phyloP scores from a whole-genome alignment of 2,797 vertebrate species.

The Pseudochaenichthys georgianus region DNA sequence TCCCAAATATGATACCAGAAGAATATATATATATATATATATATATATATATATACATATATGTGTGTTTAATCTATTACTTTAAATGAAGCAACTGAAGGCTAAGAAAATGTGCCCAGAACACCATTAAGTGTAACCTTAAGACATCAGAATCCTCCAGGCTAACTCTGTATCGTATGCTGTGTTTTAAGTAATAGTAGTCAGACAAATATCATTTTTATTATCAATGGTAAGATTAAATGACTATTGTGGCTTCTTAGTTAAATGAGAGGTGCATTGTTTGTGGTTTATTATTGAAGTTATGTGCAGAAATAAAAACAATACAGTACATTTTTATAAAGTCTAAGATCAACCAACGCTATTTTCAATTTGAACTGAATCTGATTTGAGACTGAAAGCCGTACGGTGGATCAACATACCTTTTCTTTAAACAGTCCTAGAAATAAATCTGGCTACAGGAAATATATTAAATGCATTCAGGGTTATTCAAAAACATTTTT shows the following conservation, averaged over 20 bases:
- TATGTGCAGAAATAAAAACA: not conserved
- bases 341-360: not conserved
- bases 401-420: not conserved
- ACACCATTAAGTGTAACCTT: not conserved
- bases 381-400: not conserved
- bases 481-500: not conserved
- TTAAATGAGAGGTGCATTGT: too few relatives aligned
- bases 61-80: not conserved
- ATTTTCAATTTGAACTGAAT: not conserved
- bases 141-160: not conserved
- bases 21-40: too few relatives aligned
- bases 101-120: not conserved
- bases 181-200: not conserved
- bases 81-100: conserved; percentile 1
- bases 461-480: not conserved
- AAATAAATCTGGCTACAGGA: not conserved
- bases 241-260: too few relatives aligned
- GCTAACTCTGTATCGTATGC: not conserved
- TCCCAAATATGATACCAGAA: not conserved
- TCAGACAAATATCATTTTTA: not conserved
- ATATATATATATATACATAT: too few relatives aligned
- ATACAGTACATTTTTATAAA: not conserved
- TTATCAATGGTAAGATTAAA: too few relatives aligned
- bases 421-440: not conserved
- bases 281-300: not conserved